These are phyloP conservation scores for Danio kyathit DNA, from an alignment of 2,797 vertebrate species.

Conservation along the genomic window DNA sequence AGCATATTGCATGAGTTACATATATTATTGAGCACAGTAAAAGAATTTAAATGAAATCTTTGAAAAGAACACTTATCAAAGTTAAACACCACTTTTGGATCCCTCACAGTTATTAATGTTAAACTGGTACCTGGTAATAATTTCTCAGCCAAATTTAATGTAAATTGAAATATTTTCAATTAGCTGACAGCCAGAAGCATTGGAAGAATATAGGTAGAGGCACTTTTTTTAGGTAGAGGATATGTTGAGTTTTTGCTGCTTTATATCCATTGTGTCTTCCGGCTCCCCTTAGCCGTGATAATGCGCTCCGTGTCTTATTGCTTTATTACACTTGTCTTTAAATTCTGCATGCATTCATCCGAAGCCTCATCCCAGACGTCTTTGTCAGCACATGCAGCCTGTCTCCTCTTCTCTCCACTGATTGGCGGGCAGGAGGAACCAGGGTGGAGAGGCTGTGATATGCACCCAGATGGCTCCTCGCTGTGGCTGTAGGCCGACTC, in stretches of 20 bases:
- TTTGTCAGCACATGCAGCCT: constrained; percentile 68
- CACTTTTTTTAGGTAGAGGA: background rate
- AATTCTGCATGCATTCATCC: constrained; percentile 37
- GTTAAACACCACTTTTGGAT: no score
- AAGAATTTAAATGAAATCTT: no score
- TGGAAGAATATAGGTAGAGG: background rate
- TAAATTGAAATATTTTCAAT: no score
- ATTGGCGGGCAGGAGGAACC: constrained; percentile 16
- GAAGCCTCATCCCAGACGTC: constrained; percentile 69
- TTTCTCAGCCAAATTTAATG: no score
- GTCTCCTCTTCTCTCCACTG: constrained; percentile 46
- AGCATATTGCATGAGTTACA: no score
- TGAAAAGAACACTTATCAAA: no score
- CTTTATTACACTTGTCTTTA: constrained; percentile 25
- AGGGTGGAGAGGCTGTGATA: constrained; percentile 17
- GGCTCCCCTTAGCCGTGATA: constrained; percentile 9
- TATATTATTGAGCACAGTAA: no score
- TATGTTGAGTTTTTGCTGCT: background rate
- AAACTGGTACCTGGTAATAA: no score
- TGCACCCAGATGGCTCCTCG: constrained; percentile 49
- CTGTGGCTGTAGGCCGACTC: constrained; percentile 47
- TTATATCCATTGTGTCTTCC: background rate
- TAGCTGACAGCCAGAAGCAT: background rate
- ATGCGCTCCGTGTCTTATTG: constrained; percentile 30
- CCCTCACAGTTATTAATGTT: no score